Conservation (phyloP, 1,140 invertebrate genomes). For the Cotesia chilonis region DNA sequence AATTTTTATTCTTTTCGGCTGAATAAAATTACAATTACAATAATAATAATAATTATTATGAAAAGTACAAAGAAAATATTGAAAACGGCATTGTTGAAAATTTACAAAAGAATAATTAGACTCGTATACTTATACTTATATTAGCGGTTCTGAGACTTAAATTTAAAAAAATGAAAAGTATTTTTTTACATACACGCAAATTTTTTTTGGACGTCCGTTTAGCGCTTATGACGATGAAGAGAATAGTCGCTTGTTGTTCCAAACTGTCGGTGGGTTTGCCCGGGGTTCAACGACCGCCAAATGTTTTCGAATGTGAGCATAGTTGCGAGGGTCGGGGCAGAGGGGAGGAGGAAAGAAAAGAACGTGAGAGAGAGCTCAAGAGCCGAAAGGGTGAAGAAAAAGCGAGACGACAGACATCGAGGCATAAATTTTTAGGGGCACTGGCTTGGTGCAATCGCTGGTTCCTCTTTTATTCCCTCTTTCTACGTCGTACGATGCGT, state of each 20-base stretch:
- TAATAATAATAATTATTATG: too few species aligned
- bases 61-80: neutral
- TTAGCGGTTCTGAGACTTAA: slow-evolving; percentile 2
- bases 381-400: slow-evolving; percentile 3
- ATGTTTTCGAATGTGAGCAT: slow-evolving; percentile 57
- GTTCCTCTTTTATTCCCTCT: slow-evolving; percentile 13
- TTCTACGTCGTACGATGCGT: slow-evolving; percentile 7
- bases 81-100: neutral
- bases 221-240: slow-evolving; percentile 38
- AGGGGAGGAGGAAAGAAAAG: slow-evolving; percentile 19
- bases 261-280: slow-evolving; percentile 57
- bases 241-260: slow-evolving; percentile 59
- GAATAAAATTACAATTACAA: too few species aligned
- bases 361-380: slow-evolving; percentile 25
- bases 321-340: slow-evolving; percentile 29
- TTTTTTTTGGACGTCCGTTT: slow-evolving; percentile 21
- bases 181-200: neutral
- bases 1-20: neutral
- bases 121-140: neutral
- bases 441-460: slow-evolving; percentile 32
- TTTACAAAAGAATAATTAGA: slow-evolving; percentile 9
- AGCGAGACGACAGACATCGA: slow-evolving; percentile 1
- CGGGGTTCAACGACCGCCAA: slow-evolving; percentile 61
- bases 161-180: neutral
- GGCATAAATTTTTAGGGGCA: slow-evolving; percentile 7